phyloP scores from a whole-genome alignment of 2,888 invertebrate species.

The Dichetophora obliterata region DNA sequence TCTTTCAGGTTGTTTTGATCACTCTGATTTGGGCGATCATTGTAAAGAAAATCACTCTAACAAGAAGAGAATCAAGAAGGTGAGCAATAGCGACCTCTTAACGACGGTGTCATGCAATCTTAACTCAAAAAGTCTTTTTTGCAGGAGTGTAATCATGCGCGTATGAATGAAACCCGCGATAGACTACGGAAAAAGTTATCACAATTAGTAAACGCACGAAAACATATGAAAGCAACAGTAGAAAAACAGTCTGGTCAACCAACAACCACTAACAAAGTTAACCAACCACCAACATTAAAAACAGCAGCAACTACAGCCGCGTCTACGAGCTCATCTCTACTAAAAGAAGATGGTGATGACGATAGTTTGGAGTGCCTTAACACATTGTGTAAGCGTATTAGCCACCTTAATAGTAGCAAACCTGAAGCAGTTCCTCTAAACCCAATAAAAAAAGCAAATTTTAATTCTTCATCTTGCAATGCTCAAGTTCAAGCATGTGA shows the following conservation, averaged over 20 bases:
- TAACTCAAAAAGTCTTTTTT: slow-evolving; percentile 7
- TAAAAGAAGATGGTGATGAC: slow-evolving; percentile 54
- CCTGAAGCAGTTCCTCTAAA: slow-evolving; percentile 32
- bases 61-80: slow-evolving; percentile 67
- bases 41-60: slow-evolving; percentile 67
- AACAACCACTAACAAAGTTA: slow-evolving; percentile 41
- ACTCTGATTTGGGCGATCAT: slow-evolving; percentile 64
- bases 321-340: slow-evolving; percentile 44
- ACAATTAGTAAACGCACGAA: slow-evolving; percentile 65
- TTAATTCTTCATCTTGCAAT: background rate
- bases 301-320: slow-evolving; percentile 53
- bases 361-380: slow-evolving; percentile 62
- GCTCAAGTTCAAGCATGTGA: background rate
- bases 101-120: background rate
- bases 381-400: slow-evolving; percentile 63
- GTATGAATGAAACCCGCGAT: slow-evolving; percentile 69
- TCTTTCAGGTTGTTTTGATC: slow-evolving; percentile 61
- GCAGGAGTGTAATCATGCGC: slow-evolving; percentile 67
- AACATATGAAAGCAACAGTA: slow-evolving; percentile 54
- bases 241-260: slow-evolving; percentile 42
- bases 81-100: slow-evolving; percentile 37
- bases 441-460: background rate
- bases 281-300: slow-evolving; percentile 46
- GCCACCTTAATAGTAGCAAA: slow-evolving; percentile 43
- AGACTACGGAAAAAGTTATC: slow-evolving; percentile 67